These are phyloP conservation scores for Patella vulgata DNA, from an alignment of 1,140 invertebrate genomes.

Conservation along the genomic window DNA sequence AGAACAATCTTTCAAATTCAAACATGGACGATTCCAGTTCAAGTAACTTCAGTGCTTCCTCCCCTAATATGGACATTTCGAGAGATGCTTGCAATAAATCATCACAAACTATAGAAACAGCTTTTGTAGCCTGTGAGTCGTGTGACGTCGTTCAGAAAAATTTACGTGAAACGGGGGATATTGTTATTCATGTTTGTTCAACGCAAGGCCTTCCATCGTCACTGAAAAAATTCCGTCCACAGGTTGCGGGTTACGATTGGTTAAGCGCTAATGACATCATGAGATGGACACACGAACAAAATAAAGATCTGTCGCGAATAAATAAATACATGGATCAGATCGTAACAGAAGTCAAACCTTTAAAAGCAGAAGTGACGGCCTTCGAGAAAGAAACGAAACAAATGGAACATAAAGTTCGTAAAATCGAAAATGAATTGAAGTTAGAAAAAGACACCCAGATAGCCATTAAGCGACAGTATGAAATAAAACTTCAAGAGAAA, in stretches of 20 bases:
- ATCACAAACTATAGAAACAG: constrained; percentile 61
- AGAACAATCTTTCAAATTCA: too few species aligned
- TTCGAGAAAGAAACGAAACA: constrained; percentile 45
- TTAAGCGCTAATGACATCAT: constrained; percentile 56
- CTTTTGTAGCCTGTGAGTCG: constrained; percentile 63
- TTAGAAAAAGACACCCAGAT: constrained; percentile 50
- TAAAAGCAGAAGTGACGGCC: constrained; percentile 50
- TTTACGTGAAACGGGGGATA: constrained; percentile 51
- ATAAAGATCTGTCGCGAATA: constrained; percentile 59
- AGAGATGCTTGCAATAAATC: constrained; percentile 58
- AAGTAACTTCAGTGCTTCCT: background rate
- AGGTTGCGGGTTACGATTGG: constrained; percentile 54
- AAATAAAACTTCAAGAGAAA: constrained; percentile 50
- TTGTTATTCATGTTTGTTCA: constrained; percentile 53
- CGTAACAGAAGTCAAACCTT: constrained; percentile 44
- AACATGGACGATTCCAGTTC: too few species aligned
- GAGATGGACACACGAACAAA: constrained; percentile 59
- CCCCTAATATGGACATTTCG: constrained; percentile 11
- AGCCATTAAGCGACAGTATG: constrained; percentile 51
- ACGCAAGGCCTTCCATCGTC: constrained; percentile 56
- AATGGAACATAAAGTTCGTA: constrained; percentile 46
- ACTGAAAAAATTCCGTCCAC: constrained; percentile 51
- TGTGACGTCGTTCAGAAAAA: constrained; percentile 58
- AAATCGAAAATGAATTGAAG: constrained; percentile 51
- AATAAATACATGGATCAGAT: constrained; percentile 53